A percentile compares a stretch with the other conserved stretches of the same genome.
These are phyloP conservation scores for Falco columbarius DNA, from an alignment of 2,797 vertebrate genomes.

Conservation along the genomic window DNA sequence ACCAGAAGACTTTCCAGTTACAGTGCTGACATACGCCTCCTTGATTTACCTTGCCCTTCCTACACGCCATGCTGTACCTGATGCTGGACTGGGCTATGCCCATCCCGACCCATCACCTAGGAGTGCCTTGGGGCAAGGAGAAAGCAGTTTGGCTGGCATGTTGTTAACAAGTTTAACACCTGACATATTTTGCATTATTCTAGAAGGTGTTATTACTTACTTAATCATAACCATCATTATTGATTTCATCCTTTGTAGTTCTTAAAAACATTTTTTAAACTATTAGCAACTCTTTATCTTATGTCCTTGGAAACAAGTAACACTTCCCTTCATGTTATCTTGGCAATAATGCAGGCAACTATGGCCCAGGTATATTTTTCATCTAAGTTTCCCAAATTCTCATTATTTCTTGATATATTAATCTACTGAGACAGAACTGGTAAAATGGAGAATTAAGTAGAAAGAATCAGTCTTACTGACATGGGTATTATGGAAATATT, in stretches of 20 bases:
- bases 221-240: neutral
- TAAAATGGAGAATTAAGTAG: neutral
- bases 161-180: neutral
- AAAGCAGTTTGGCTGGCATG: neutral
- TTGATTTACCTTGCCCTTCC: neutral
- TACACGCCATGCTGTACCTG: neutral
- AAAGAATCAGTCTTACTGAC: neutral
- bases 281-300: neutral
- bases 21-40: neutral
- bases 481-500: neutral
- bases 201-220: neutral
- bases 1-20: neutral
- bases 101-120: neutral
- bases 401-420: slow-evolving; percentile 3
- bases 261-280: neutral
- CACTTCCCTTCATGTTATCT: neutral
- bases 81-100: neutral
- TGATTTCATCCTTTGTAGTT: neutral
- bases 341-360: neutral
- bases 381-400: neutral
- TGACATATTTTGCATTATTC: neutral
- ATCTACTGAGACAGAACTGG: neutral
- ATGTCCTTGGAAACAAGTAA: neutral
- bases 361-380: neutral
- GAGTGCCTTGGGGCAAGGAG: neutral